A percentile compares a stretch with the other conserved stretches of the same genome.
phyloP scores from a whole-genome alignment of 1,140 invertebrate genomes.

The Drosophila ogumai region DNA sequence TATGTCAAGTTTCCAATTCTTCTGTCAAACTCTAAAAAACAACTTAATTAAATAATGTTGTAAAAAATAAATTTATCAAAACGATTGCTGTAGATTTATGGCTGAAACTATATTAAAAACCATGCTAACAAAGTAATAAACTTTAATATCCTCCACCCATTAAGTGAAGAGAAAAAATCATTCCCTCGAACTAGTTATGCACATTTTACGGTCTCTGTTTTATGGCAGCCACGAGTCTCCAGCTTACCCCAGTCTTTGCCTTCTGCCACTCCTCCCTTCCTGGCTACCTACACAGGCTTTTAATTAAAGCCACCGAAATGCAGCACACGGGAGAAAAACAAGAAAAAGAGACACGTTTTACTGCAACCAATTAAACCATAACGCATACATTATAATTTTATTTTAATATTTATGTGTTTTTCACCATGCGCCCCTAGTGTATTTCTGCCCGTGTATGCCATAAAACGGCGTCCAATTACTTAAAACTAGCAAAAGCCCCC shows the following conservation, averaged over 20 bases:
- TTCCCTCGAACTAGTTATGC: constrained; percentile 18
- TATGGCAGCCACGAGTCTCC: constrained; percentile 24
- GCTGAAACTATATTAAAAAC: neutral
- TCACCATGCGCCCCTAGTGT: constrained; percentile 54
- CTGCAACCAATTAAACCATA: constrained; percentile 79
- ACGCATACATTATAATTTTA: constrained; percentile 80
- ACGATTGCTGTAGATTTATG: neutral
- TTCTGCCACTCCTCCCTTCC: constrained; percentile 1
- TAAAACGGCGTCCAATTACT: constrained; percentile 81
- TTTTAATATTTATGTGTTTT: constrained; percentile 80
- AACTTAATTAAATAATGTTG: constrained; percentile 2
- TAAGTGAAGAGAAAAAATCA: constrained; percentile 23
- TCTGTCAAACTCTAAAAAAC: neutral
- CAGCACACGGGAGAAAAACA: constrained; percentile 14
- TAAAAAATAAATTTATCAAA: neutral
- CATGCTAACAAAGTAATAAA: constrained; percentile 12
- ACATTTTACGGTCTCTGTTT: constrained; percentile 38
- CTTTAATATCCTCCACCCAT: constrained; percentile 26
- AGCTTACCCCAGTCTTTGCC: constrained; percentile 24
- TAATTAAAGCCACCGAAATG: constrained; percentile 69
- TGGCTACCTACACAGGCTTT: constrained; percentile 40
- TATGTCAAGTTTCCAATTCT: too few species aligned
- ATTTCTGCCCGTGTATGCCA: constrained; percentile 35
- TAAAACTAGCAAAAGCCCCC: constrained; percentile 79
- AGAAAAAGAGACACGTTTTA: constrained; percentile 55